These are phyloP conservation scores for Calypte anna DNA, from an alignment of 2,113 vertebrate genomes.

Conservation along the genomic window DNA sequence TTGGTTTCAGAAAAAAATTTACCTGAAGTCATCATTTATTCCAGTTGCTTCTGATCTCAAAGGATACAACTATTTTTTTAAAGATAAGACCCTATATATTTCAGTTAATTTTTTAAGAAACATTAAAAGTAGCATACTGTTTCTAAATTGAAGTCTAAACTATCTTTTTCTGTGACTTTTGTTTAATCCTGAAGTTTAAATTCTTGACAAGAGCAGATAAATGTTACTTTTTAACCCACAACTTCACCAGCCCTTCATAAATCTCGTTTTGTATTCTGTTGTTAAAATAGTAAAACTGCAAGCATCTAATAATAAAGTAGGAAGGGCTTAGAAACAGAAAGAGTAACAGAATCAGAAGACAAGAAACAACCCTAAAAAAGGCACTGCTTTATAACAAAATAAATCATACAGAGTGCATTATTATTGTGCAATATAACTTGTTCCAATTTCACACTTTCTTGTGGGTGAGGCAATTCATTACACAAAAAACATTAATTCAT, in stretches of 20 bases:
- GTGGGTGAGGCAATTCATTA: constrained; percentile 10
- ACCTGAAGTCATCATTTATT: neutral
- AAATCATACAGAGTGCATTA: neutral
- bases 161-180: neutral
- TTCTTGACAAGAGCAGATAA: neutral
- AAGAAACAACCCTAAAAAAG: neutral
- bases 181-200: neutral
- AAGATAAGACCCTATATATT: neutral
- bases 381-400: constrained; percentile 10
- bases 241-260: neutral
- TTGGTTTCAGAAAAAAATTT: neutral
- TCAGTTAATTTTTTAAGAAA: neutral
- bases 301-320: constrained; percentile 42
- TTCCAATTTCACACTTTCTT: neutral
- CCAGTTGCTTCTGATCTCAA: neutral
- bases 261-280: neutral
- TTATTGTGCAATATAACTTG: constrained; percentile 19
- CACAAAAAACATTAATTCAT: neutral
- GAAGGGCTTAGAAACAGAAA: constrained; percentile 28
- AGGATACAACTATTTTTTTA: neutral
- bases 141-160: neutral
- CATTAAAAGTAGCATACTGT: neutral
- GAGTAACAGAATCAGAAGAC: neutral
- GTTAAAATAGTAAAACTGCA: constrained; percentile 4
- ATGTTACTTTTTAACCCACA: neutral